Evolutionary conservation across 2,113 vertebrate genomes (phyloP), one percentile per base, ranked within the genome.

Genomic region (Plecturocebus donacophilus): DNA sequence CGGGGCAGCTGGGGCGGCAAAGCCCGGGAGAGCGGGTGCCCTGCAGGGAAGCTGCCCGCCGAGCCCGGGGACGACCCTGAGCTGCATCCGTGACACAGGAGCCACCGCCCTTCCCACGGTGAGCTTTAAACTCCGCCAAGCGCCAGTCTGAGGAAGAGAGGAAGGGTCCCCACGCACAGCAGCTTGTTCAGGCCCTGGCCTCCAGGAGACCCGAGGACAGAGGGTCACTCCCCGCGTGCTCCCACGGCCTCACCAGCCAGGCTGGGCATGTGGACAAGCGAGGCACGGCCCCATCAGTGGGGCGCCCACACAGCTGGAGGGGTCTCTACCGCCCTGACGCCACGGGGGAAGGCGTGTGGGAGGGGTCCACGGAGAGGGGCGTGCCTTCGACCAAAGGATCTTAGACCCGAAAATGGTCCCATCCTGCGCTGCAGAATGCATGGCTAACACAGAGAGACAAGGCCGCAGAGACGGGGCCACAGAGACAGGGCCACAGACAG

Each of bases 391-490:
- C 47, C 38, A 42, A 2, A 27, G 25, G 80, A 3, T 8, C 2
- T 4, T 16, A 17, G 8, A n/a, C 9, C 9, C 3, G 4, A 42
- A 5, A 10, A 25, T 8, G 42, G 42, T 5, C 5, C 32, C 16
- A 8, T 3, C 13, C 2, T 2, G 8, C 1, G 3, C 47, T 2
- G 13, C 40, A 8, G 56, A 38, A 1, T 1, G 1, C 1, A 10
- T 2, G 21, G 40, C 23, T 8, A 23, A 7, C 71, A 2, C 0
- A 4, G 68, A 9, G 80, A 3, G 10, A 1, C 13, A 30, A 61
- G 25, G 25, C 58, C 58, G 27, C 58, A 61, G 4, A 61, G 58
- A 61, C 17, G 19, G 19, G 19, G 54, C 19, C 6, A 2, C 52
- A 20, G 56, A 58, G 56, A 25, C 23, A 25, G 3, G 20, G 54